phyloP scores from a whole-genome alignment of 2,113 vertebrate genomes.

The rabbit (Oryctolagus cuniculus) region mOryCun1.1 NC_091448.1:40859001-40859500 shows the following conservation, averaged over 20 bases:
- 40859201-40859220: background rate
- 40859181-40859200: background rate
- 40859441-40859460: background rate
- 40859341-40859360: background rate
- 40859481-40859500: background rate
- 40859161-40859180: background rate
- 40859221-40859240: conserved; percentile 13
- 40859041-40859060: background rate
- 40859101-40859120: background rate
- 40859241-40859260: background rate
- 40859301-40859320: background rate
- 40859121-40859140: background rate
- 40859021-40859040: conserved; percentile 12
- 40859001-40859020: conserved; percentile 58
- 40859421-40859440: background rate
- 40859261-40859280: background rate
- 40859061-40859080: background rate
- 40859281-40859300: background rate
- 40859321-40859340: background rate
- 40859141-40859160: background rate
- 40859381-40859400: background rate
- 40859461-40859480: background rate
- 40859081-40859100: background rate
- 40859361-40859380: background rate
- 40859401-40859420: too few species aligned